Evolutionary conservation across 2,888 invertebrate genomes (phyloP).

Genomic region (Hoplodrina ambigua): DNA sequence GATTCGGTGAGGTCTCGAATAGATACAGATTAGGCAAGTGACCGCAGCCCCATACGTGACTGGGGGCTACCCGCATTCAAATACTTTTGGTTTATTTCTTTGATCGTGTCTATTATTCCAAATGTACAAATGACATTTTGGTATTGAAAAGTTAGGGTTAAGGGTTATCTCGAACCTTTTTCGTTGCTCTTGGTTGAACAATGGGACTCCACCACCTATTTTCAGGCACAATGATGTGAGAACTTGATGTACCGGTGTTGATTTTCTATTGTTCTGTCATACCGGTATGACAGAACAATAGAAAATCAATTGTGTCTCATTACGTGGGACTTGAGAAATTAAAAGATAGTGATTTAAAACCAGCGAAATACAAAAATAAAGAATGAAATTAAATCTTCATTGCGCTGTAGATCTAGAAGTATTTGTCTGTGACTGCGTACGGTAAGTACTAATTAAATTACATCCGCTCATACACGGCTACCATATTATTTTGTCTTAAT

Average conservation of each 20-base stretch:
- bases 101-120: slow-evolving; percentile 61
- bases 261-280: no score
- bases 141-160: slow-evolving; percentile 26
- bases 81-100: slow-evolving; percentile 65
- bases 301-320: no score
- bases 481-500: slow-evolving; percentile 25
- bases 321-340: no score
- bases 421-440: background rate
- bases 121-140: slow-evolving; percentile 36
- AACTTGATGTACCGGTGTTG: background rate
- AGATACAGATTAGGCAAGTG: slow-evolving; percentile 70
- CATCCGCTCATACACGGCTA: slow-evolving; percentile 17
- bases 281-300: no score
- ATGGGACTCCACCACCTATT: background rate
- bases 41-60: slow-evolving; percentile 75
- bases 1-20: slow-evolving; percentile 60
- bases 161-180: slow-evolving; percentile 6
- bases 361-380: background rate
- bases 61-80: slow-evolving; percentile 58
- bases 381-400: slow-evolving; percentile 13
- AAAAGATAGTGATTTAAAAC: background rate
- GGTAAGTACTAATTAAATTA: slow-evolving; percentile 18
- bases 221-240: no score
- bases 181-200: no score
- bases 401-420: background rate